Conservation (phyloP, 2,113 vertebrate genomes). For the Mustelus asterias region DNA sequence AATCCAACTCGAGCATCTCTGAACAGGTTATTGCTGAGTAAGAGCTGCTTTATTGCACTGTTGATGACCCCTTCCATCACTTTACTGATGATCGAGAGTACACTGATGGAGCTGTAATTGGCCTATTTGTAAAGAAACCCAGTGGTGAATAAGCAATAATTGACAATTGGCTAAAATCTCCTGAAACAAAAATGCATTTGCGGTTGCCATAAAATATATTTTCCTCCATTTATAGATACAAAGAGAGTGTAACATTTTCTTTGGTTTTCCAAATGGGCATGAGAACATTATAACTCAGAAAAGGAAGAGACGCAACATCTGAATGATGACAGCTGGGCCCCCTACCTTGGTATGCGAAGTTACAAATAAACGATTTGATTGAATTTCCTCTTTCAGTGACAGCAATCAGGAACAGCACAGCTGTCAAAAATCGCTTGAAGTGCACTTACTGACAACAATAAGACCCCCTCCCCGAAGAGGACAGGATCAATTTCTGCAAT, state of each 20-base stretch:
- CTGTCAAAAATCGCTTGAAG: neutral
- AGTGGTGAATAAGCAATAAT: neutral
- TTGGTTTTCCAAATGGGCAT: neutral
- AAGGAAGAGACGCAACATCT: neutral
- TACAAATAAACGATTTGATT: neutral
- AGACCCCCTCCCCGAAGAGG: neutral
- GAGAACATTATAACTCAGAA: neutral
- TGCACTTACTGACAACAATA: neutral
- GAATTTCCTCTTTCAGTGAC: neutral
- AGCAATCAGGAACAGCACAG: conserved; percentile 15
- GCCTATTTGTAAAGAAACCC: neutral
- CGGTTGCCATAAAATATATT: neutral
- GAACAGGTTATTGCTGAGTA: too few relatives aligned
- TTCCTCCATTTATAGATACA: neutral
- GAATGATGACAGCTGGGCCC: neutral
- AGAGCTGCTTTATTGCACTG: too few relatives aligned
- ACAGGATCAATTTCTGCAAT: neutral
- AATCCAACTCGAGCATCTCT: too few relatives aligned
- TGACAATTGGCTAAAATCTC: neutral
- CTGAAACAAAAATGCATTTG: neutral
- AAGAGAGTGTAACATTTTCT: neutral
- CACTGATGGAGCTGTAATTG: too few relatives aligned
- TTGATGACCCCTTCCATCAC: too few relatives aligned
- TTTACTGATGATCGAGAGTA: too few relatives aligned
- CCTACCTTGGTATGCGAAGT: neutral